phyloP scores from a whole-genome alignment of 37 sponge, comb jelly and placozoan species.

The Beroe ovata region DNA sequence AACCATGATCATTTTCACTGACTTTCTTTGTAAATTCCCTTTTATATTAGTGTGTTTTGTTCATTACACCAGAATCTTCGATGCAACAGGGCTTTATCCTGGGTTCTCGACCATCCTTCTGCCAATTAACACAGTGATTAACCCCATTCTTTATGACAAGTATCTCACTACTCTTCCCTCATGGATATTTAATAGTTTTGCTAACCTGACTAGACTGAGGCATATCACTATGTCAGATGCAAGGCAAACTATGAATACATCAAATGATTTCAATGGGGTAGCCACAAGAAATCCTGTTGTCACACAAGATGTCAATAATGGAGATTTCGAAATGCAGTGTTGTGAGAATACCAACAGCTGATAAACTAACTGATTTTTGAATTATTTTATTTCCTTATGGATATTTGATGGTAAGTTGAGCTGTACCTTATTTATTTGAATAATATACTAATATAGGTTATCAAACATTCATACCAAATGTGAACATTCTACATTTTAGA shows the following conservation, averaged over 20 bases:
- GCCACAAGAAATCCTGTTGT: not conserved
- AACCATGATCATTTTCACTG: conserved; percentile 31
- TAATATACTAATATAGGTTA: no score
- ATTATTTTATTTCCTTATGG: no score
- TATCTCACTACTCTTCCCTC: not conserved
- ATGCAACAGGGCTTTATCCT: not conserved
- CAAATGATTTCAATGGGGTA: not conserved
- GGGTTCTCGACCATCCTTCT: conserved; percentile 15
- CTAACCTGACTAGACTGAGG: not conserved
- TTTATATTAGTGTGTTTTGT: conserved; percentile 21
- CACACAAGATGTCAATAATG: not conserved
- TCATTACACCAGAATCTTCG: not conserved
- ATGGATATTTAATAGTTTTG: not conserved
- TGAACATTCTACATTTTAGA: no score
- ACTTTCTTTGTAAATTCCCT: conserved; percentile 8
- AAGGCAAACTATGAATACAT: not conserved
- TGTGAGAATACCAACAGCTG: not conserved
- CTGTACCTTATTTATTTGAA: no score
- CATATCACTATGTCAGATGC: not conserved
- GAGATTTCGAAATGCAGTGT: not conserved
- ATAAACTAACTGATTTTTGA: not conserved
- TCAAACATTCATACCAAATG: no score
- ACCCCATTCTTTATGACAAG: conserved; percentile 36
- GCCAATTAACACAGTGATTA: conserved; percentile 29
- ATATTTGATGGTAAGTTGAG: no score